Evolutionary conservation across 2,888 invertebrate species (phyloP).

Genomic region (Nezara viridula): DNA sequence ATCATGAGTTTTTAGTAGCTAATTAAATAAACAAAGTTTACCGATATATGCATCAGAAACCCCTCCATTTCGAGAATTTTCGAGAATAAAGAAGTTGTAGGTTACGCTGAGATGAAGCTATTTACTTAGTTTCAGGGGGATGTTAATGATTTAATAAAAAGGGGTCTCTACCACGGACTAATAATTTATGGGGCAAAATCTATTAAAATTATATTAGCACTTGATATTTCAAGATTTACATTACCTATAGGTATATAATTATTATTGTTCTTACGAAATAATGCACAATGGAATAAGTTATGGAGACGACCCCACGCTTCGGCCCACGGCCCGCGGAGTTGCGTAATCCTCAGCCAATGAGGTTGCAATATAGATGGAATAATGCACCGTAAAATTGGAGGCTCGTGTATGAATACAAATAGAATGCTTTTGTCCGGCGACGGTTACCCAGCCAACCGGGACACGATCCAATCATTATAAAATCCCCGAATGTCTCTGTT

Average conservation of each 20-base stretch:
- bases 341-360: conserved; percentile 11
- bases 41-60: too few species aligned
- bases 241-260: background rate
- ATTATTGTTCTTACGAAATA: background rate
- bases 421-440: background rate
- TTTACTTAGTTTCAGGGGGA: too few species aligned
- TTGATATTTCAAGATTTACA: background rate
- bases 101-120: too few species aligned
- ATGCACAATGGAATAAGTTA: background rate
- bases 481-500: background rate
- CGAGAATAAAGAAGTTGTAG: too few species aligned
- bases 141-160: too few species aligned
- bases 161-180: too few species aligned
- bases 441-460: background rate
- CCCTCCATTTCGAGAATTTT: too few species aligned
- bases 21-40: too few species aligned
- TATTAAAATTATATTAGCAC: too few species aligned
- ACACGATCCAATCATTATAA: conserved; percentile 25
- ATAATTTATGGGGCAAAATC: too few species aligned
- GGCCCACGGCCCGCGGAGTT: background rate
- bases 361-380: background rate
- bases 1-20: too few species aligned
- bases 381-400: conserved; percentile 41
- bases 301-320: background rate
- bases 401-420: conserved; percentile 39